Percentiles rank a stretch among this genome's conserved stretches.
Conservation (phyloP, 2,113 vertebrate species). For the Mus pahari region DNA sequence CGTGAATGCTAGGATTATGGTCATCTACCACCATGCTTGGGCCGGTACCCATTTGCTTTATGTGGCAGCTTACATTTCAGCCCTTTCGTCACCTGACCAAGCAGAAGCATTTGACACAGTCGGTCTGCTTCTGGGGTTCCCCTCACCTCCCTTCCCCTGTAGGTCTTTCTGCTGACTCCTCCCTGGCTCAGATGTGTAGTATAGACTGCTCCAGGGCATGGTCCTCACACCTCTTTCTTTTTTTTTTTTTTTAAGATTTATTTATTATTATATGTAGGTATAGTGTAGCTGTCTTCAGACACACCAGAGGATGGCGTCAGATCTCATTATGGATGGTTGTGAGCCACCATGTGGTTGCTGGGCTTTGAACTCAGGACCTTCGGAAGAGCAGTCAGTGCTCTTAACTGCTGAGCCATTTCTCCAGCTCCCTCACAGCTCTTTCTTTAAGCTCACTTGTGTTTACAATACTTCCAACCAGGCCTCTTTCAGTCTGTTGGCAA, state of each 20-base stretch:
- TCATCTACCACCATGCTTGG: neutral
- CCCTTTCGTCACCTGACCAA: neutral
- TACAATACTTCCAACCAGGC: neutral
- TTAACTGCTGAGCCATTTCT: too few species aligned
- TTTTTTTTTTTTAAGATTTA: too few species aligned
- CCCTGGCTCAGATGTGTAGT: neutral
- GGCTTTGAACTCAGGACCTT: too few species aligned
- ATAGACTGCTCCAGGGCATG: neutral
- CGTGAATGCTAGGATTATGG: neutral
- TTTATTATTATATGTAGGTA: too few species aligned
- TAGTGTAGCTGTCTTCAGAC: too few species aligned
- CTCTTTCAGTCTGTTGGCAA: neutral
- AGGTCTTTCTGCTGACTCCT: neutral
- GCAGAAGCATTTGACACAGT: neutral
- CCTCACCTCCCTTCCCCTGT: neutral
- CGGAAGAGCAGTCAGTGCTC: too few species aligned
- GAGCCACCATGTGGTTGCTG: too few species aligned
- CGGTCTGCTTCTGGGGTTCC: neutral
- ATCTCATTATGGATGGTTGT: too few species aligned
- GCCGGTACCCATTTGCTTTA: neutral
- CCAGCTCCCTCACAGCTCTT: neutral
- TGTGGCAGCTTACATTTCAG: neutral
- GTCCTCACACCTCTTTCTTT: neutral
- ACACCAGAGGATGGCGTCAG: too few species aligned
- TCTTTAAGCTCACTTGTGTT: neutral